A percentile compares a stretch with the other conserved stretches of the same genome.
These are phyloP conservation scores for Melanargia galathea DNA, from an alignment of 2,888 invertebrate genomes.

Conservation along the genomic window DNA sequence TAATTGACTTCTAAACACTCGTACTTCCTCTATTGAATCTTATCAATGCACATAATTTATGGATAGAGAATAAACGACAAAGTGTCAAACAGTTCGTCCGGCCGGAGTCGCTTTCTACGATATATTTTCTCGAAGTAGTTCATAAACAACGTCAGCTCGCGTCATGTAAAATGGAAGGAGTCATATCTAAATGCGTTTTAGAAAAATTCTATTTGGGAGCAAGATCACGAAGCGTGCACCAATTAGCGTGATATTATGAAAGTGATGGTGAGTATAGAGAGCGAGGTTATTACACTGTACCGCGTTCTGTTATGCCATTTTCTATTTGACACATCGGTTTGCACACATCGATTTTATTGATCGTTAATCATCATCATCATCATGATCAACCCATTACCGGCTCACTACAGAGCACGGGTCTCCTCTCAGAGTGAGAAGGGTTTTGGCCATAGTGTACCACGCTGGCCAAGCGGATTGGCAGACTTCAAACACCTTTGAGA, in stretches of 20 bases:
- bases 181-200: conserved; percentile 3
- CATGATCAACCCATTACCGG: too few species aligned
- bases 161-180: conserved; percentile 18
- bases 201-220: conserved; percentile 14
- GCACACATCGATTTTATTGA: neutral
- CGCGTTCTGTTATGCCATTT: conserved; percentile 37
- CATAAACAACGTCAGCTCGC: conserved; percentile 22
- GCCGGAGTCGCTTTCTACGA: conserved; percentile 19
- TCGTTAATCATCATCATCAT: neutral
- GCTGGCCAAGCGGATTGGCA: too few species aligned
- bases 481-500: too few species aligned
- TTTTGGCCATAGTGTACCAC: too few species aligned
- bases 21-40: neutral
- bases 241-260: conserved; percentile 57
- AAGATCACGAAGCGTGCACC: conserved; percentile 44
- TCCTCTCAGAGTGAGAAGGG: too few species aligned
- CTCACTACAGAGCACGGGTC: too few species aligned
- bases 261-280: conserved; percentile 52
- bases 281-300: conserved; percentile 64
- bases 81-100: conserved; percentile 5
- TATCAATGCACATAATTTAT: conserved; percentile 12
- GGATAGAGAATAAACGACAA: conserved; percentile 7
- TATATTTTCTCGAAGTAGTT: conserved; percentile 16
- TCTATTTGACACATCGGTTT: conserved; percentile 53
- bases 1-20: neutral